These are phyloP conservation scores for Scaptodrosophila latifasciaeformis DNA, from an alignment of 2,888 invertebrate species.

Conservation along the genomic window DNA sequence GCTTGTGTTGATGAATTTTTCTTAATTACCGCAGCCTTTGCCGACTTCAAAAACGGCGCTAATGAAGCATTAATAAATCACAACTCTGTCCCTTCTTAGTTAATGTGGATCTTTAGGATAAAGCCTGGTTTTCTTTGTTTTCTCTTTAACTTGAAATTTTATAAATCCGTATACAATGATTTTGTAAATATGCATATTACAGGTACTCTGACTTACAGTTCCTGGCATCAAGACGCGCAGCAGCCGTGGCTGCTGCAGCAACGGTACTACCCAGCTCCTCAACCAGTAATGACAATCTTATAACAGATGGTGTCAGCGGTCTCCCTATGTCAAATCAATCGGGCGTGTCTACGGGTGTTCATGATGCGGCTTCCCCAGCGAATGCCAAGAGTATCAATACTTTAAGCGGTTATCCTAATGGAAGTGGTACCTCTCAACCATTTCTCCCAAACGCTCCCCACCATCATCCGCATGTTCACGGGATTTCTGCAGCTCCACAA, in stretches of 20 bases:
- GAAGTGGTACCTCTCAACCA: conserved; percentile 2
- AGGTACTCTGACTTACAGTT: conserved; percentile 75
- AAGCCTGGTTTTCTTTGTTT: conserved; percentile 10
- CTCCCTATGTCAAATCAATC: conserved; percentile 13
- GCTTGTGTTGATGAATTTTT: too few species aligned
- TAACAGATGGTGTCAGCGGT: conserved; percentile 53
- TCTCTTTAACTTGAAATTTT: neutral
- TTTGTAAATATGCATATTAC: conserved; percentile 22
- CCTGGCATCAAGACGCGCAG: conserved; percentile 74
- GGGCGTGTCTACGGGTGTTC: too few species aligned
- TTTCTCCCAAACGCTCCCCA: conserved; percentile 39
- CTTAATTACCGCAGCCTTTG: conserved; percentile 13
- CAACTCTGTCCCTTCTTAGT: too few species aligned
- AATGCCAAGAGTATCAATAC: too few species aligned
- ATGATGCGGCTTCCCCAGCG: conserved; percentile 11
- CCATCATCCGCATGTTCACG: conserved; percentile 38
- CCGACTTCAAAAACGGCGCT: conserved; percentile 20
- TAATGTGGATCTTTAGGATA: too few species aligned
- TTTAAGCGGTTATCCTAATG: neutral
- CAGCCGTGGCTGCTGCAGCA: conserved; percentile 76
- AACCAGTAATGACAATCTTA: conserved; percentile 17
- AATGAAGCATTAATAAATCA: conserved; percentile 24
- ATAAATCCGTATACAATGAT: too few species aligned
- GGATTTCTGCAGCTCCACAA: conserved; percentile 76
- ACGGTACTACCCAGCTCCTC: conserved; percentile 71